A percentile compares a stretch with the other conserved stretches of the same genome.
phyloP scores from a whole-genome alignment of 2,797 vertebrate genomes.

The Melanotaenia maccullochi region DNA sequence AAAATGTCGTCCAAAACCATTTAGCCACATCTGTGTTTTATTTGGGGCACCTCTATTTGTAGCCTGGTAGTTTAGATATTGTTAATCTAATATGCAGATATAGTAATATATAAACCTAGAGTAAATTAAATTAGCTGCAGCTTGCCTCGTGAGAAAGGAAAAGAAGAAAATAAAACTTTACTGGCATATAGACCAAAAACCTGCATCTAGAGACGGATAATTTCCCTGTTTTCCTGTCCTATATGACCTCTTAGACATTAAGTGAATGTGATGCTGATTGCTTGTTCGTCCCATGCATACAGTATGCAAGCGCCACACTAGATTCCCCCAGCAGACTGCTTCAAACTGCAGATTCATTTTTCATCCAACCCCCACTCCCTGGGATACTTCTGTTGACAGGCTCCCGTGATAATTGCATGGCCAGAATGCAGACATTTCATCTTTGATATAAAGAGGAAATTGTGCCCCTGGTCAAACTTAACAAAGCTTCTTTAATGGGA shows the following conservation, averaged over 20 bases:
- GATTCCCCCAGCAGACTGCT: conserved; percentile 28
- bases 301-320: conserved; percentile 25
- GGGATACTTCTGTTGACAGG: conserved; percentile 64
- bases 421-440: conserved; percentile 61
- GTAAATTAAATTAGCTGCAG: background rate
- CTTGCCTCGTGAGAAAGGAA: background rate
- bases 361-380: conserved; percentile 37
- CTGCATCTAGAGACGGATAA: background rate
- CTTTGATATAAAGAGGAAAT: conserved; percentile 60
- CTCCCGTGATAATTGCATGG: conserved; percentile 50
- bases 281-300: background rate
- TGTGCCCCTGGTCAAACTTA: conserved; percentile 59
- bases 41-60: background rate
- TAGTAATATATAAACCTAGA: background rate
- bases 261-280: conserved; percentile 6
- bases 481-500: conserved; percentile 38
- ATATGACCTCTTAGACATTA: background rate
- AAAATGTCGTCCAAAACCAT: background rate
- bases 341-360: conserved; percentile 63
- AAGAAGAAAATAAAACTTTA: background rate
- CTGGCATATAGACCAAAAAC: background rate
- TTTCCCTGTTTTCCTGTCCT: background rate
- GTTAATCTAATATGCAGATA: background rate
- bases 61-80: background rate
- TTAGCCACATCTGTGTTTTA: background rate